Evolutionary conservation across 2,113 vertebrate species (phyloP).

Genomic region (Trochalopteron elliotii): DNA sequence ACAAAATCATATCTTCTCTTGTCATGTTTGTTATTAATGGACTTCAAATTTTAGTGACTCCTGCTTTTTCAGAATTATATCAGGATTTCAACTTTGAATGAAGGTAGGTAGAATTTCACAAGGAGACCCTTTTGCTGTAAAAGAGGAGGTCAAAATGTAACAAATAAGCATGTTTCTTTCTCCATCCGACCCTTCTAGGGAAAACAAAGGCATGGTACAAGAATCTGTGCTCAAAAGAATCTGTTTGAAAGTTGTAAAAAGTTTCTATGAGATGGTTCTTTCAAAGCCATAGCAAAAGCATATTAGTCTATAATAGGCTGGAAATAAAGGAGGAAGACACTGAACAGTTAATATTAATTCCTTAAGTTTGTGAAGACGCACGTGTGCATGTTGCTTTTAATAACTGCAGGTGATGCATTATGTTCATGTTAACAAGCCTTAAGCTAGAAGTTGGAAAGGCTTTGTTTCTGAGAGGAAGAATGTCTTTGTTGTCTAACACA

Average conservation of each 20-base stretch:
- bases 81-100: neutral
- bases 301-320: neutral
- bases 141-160: neutral
- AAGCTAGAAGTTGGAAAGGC: neutral
- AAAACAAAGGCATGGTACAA: neutral
- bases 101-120: constrained; percentile 7
- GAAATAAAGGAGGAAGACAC: neutral
- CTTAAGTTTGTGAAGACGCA: neutral
- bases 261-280: neutral
- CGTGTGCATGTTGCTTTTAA: neutral
- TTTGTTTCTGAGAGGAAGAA: neutral
- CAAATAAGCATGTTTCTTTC: neutral
- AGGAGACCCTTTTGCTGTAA: neutral
- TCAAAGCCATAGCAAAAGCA: neutral
- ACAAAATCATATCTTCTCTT: neutral
- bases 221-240: neutral
- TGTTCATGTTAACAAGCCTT: neutral
- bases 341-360: neutral
- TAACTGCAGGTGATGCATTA: neutral
- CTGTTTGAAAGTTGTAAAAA: neutral
- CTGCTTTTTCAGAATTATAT: constrained; percentile 27
- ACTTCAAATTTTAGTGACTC: neutral
- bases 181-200: neutral
- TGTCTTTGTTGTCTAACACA: neutral
- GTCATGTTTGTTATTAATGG: neutral